Evolutionary conservation across 2,797 vertebrate species (phyloP), one percentile per base, ranked within the genome.

Genomic region (Sciaenops ocellatus): DNA sequence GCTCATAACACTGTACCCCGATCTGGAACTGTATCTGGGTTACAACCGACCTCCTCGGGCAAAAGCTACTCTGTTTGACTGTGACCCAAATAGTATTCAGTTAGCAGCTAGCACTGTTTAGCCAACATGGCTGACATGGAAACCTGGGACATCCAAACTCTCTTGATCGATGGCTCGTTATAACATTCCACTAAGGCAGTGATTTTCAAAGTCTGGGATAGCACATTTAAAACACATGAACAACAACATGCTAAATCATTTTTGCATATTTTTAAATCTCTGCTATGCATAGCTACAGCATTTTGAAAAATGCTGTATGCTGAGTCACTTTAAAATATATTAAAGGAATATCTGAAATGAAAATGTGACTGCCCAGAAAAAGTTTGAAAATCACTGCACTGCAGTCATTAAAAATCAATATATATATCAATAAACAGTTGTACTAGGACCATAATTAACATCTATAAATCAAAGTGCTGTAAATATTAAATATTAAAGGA

Each of bases 351-450:
- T 30, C 18, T 28, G 17, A 64, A 59, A 71, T 48, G 24, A 41
- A 79, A 67, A 70, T 50, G 50, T 47, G 24, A 56, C 42, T 24
- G 38, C 48, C 56, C 68, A 51, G 72, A 52, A 64, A 64, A 66
- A 48, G 30, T 71, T 76, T 88, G 67, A 85, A 88, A 78, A 80
- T 85, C 65, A 87, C 55, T 73, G 64, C 64, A 65, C 67, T 69
- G 13, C 18, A 70, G 9, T 57, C 50, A 76, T 17, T 77, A 38
- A 69, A 47, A 51, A 55, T 28, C 6, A 60, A 70, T 60, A 69
- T 56, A 34, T 34, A 75, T 69, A 85, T 63, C 48, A 79, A 74
- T 34, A 61, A 83, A 80, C 65, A 83, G 6, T 59, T 66, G 34
- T 41, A 73, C 20, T 24, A 20, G 59, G 75, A 57, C 28, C 22